Evolutionary conservation across 1,140 invertebrate species (phyloP).

Genomic region (Conus betulinus): DNA sequence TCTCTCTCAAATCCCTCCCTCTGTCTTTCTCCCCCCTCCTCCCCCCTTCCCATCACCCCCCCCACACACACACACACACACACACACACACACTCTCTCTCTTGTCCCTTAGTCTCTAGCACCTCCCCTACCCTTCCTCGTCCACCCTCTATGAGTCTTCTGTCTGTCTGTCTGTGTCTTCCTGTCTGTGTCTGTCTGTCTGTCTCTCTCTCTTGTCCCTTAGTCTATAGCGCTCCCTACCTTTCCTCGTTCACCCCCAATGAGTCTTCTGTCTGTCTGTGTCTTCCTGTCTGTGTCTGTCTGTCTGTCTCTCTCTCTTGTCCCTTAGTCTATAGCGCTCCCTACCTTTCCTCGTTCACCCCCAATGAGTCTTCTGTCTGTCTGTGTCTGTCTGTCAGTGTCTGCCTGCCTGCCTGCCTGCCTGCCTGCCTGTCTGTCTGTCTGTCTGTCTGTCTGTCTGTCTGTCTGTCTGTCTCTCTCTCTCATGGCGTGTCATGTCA

Average conservation of each 20-base stretch:
- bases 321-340: neutral
- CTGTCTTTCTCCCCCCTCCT: too few species aligned
- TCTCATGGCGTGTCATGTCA: neutral
- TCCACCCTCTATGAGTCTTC: too few species aligned
- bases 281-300: neutral
- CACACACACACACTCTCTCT: too few species aligned
- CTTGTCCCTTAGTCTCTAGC: too few species aligned
- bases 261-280: too few species aligned
- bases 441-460: too few species aligned
- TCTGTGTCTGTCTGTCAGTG: neutral
- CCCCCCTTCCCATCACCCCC: too few species aligned
- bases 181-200: neutral
- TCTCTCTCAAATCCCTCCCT: too few species aligned
- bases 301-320: neutral
- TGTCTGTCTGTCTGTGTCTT: neutral
- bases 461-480: too few species aligned
- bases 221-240: too few species aligned
- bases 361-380: neutral
- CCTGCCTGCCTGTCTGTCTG: neutral
- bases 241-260: neutral
- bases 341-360: neutral
- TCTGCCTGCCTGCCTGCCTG: neutral
- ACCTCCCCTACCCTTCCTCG: neutral
- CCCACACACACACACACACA: too few species aligned
- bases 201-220: neutral